Evolutionary conservation across 2,888 invertebrate species (phyloP), one percentile per base, ranked within the genome.

Genomic region (Heteromurus nitidus): DNA sequence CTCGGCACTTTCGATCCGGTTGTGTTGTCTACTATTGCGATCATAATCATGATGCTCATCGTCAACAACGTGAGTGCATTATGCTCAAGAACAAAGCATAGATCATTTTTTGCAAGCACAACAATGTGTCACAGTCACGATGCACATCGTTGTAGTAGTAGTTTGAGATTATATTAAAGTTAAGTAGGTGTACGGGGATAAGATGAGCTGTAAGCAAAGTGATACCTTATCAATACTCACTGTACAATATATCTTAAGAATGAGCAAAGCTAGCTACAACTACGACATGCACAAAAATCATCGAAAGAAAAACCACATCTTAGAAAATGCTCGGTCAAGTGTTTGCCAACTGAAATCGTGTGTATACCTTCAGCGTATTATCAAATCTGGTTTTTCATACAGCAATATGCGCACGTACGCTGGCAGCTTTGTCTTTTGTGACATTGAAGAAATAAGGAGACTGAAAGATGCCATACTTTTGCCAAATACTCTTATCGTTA

Each of bases 1-100:
- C 50, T 68, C 62, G 69, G 76, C 76, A 47, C 26, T 47, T 60
- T 62, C 58, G 62, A 76, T 68, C 76, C 76, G 76, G 76, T 76
- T 76, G 55, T 62, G 30, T 24, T 44, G 16, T 69, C 55, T 53
- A 53, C 26, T 53, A 68, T 68, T 16, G 24, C 30, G 53, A 53
- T 69, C 50, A 30, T 68, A 26, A 20, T 20, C 62, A 30, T 31
- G 50, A 5, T 50, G 16, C 9, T 50, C 20, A 18, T 5, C 16
- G n/a, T 11, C 50, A 50, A 67, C 47, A 64, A 22, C 24, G 44
- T 64, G 64, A 64, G 64, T 60, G 42, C 64, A 64, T 24, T 64
- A 44, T 64, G 60, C 36, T 62, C 42, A 64, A 42, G 22, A 64
- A 64, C 42, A 64, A 64, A 64, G 64, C 64, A 30, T 44, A 22